Percentiles rank a stretch among this genome's conserved stretches.
Evolutionary conservation across 2,888 invertebrate genomes (phyloP).

Genomic region (Coenonympha glycerion): DNA sequence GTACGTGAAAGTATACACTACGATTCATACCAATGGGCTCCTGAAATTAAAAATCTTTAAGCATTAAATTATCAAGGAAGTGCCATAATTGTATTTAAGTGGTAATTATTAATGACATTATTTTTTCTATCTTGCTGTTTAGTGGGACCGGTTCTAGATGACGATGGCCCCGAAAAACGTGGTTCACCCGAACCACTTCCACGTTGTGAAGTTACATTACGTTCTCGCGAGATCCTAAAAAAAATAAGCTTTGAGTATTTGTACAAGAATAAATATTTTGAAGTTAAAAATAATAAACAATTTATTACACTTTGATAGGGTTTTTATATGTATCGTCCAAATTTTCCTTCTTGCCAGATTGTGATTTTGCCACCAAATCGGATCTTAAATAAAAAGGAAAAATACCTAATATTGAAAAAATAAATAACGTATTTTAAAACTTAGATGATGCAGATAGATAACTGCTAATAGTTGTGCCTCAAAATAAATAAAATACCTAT

Average conservation of each 20-base stretch:
- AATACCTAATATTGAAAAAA: too few relatives aligned
- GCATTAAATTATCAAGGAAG: background rate
- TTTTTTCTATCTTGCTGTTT: slow-evolving; percentile 31
- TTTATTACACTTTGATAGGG: slow-evolving; percentile 38
- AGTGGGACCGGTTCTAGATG: slow-evolving; percentile 31
- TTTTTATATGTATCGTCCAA: background rate
- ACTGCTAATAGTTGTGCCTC: too few relatives aligned
- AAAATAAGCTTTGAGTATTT: background rate
- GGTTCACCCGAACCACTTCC: slow-evolving; percentile 55
- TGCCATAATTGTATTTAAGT: background rate
- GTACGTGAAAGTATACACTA: slow-evolving; percentile 33
- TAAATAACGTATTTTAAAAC: too few relatives aligned
- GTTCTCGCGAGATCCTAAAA: slow-evolving; percentile 36
- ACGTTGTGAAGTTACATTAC: slow-evolving; percentile 34
- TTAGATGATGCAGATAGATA: too few relatives aligned
- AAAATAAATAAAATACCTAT: too few relatives aligned
- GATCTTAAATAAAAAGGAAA: background rate
- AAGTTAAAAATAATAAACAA: background rate
- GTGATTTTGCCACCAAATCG: background rate
- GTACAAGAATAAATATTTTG: background rate
- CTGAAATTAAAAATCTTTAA: slow-evolving; percentile 29
- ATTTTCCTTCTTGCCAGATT: background rate
- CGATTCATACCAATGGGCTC: slow-evolving; percentile 32
- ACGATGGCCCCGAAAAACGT: slow-evolving; percentile 34
- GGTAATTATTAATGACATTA: slow-evolving; percentile 12